Evolutionary conservation across 2,888 invertebrate species (phyloP).

Genomic region (Orchesella flavescens): DNA sequence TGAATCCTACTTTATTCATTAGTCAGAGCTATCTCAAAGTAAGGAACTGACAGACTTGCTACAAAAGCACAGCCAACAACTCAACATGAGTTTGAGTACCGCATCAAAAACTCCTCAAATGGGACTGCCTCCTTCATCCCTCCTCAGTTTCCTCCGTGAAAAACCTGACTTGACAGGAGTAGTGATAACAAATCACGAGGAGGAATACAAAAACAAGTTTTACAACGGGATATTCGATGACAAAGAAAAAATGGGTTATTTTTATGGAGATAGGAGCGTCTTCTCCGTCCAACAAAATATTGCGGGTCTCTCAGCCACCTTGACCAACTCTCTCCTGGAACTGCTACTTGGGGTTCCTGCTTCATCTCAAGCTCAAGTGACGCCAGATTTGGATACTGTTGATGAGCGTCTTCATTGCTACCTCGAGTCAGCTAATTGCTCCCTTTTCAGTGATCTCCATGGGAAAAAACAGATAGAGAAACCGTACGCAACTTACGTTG

Average conservation of each 20-base stretch:
- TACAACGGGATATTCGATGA: slow-evolving; percentile 45
- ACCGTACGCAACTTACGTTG: slow-evolving; percentile 79
- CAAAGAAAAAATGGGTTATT: slow-evolving; percentile 10
- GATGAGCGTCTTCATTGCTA: slow-evolving; percentile 90
- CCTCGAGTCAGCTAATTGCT: slow-evolving; percentile 82
- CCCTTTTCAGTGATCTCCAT: slow-evolving; percentile 76
- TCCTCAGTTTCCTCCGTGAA: slow-evolving; percentile 38
- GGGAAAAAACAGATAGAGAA: slow-evolving; percentile 63
- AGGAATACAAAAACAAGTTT: slow-evolving; percentile 8
- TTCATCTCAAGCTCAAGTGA: background rate
- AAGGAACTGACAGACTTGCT: too few species aligned
- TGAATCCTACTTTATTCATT: slow-evolving; percentile 57
- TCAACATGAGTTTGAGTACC: too few species aligned
- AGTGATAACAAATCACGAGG: slow-evolving; percentile 26
- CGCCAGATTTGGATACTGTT: slow-evolving; percentile 66
- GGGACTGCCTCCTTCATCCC: slow-evolving; percentile 70
- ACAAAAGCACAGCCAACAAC: too few species aligned
- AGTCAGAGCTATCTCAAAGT: too few species aligned
- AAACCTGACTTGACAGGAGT: slow-evolving; percentile 1
- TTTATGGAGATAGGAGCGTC: background rate
- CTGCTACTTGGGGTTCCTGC: slow-evolving; percentile 23
- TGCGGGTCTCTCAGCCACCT: slow-evolving; percentile 79
- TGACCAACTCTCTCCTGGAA: slow-evolving; percentile 80
- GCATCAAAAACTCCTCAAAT: too few species aligned
- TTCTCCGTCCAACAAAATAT: slow-evolving; percentile 80